Evolutionary conservation across 1,140 invertebrate species (phyloP), one percentile per base, ranked within the genome.

Genomic region (Camponotus floridanus): DNA sequence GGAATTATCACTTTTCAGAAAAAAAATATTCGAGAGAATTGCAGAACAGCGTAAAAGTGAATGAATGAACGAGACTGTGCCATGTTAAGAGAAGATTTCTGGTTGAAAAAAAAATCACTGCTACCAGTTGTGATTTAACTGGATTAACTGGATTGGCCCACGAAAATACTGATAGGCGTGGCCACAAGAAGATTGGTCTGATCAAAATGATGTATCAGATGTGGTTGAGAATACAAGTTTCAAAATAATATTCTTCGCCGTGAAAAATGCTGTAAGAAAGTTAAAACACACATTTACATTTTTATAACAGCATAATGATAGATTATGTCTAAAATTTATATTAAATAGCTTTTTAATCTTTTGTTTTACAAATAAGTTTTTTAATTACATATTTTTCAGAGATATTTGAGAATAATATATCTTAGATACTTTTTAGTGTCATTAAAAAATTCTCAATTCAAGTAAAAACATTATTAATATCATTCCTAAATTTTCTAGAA

Each of bases 141-240:
- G 57, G 84, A 73, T 48, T 62, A 83, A 61, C 65, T n/a, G 68
- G 88, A 94, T 94, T 93, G 92, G 93, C 81, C 68, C 79, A 67
- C 55, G 59, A 79, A 80, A 79, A 85, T 73, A 78, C 26, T 21
- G 74, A 91, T 91, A 92, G 94, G 93, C 92, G 92, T 92, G 87
- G 81, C 91, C 81, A 68, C n/a, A 4, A 76, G 59, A 91, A 91
- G 86, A 94, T 92, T 91, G 91, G 90, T 90, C 74, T 59, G 83
- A 78, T 81, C 79, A 86, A 86, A 65, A 89, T 91, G 90, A 90
- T 93, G 88, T 68, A 81, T 68, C 62, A 61, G 62, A 86, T 74
- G 67, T 48, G 55, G 73, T 51, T 59, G 21, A 26, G 26, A 59
- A 78, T 74, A 21, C 42, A 68, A 85, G 42, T 70, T 55, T 61